Percentiles rank a stretch among this genome's conserved stretches.
Evolutionary conservation across 2,888 invertebrate genomes (phyloP).

Genomic region (Agapostemon virescens): DNA sequence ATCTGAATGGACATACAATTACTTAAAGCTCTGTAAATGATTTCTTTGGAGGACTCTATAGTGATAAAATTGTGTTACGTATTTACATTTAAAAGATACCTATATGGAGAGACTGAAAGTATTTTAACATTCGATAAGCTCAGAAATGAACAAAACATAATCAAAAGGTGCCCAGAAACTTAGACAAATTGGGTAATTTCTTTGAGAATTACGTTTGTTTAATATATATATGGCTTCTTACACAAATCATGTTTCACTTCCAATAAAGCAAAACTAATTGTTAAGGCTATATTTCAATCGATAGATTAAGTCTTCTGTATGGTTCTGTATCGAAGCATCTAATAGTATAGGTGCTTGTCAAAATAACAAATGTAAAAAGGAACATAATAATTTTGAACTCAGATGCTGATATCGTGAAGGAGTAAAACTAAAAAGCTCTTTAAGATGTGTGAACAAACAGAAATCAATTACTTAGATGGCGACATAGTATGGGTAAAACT

Average conservation of each 20-base stretch:
- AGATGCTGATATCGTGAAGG: constrained; percentile 56
- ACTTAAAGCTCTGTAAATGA: constrained; percentile 30
- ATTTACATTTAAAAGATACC: constrained; percentile 10
- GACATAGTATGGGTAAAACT: constrained; percentile 94
- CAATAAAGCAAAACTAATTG: constrained; percentile 14
- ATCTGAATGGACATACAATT: constrained; percentile 27
- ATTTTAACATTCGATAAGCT: constrained; percentile 3
- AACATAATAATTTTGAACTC: constrained; percentile 24
- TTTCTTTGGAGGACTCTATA: constrained; percentile 6
- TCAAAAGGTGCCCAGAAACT: constrained; percentile 4
- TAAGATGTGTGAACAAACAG: constrained; percentile 87
- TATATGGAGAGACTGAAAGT: constrained; percentile 4
- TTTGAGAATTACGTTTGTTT: constrained; percentile 41
- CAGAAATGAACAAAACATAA: constrained; percentile 22
- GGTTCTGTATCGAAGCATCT: constrained; percentile 21
- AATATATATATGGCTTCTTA: constrained; percentile 10
- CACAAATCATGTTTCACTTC: constrained; percentile 17
- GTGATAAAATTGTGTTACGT: constrained; percentile 9
- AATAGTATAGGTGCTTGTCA: constrained; percentile 32
- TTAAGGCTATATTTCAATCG: constrained; percentile 16
- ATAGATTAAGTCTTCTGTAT: constrained; percentile 21
- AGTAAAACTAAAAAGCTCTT: constrained; percentile 32
- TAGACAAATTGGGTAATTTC: constrained; percentile 5
- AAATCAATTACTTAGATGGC: constrained; percentile 86
- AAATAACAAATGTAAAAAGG: constrained; percentile 21